phyloP scores from a whole-genome alignment of 1,140 invertebrate species.

The Drosophila nebulosa region DNA sequence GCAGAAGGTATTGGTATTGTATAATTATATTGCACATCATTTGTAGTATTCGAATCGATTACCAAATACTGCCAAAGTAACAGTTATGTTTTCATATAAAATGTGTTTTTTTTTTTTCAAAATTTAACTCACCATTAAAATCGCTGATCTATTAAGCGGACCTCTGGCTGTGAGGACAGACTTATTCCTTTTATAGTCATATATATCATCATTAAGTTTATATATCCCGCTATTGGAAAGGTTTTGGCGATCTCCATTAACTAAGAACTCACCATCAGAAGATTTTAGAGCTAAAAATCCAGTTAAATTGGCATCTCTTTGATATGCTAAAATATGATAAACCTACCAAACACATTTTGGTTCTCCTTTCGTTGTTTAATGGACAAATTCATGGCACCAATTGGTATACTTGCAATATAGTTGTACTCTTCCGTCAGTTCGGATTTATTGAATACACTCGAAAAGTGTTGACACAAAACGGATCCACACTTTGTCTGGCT shows the following conservation, averaged over 20 bases:
- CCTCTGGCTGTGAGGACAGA: slow-evolving; percentile 39
- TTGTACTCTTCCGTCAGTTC: slow-evolving; percentile 90
- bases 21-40: slow-evolving; percentile 93
- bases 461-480: slow-evolving; percentile 85
- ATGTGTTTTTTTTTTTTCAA: background rate
- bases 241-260: slow-evolving; percentile 88
- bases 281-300: slow-evolving; percentile 84
- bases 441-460: slow-evolving; percentile 89
- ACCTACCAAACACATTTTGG: slow-evolving; percentile 92
- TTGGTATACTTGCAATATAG: slow-evolving; percentile 90
- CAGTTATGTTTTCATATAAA: background rate
- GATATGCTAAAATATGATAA: slow-evolving; percentile 22
- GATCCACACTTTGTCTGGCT: slow-evolving; percentile 58
- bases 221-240: slow-evolving; percentile 87
- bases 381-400: slow-evolving; percentile 92
- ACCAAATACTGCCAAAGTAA: slow-evolving; percentile 84
- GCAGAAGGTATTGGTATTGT: slow-evolving; percentile 83
- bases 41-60: slow-evolving; percentile 84
- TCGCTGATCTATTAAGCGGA: slow-evolving; percentile 37
- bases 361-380: slow-evolving; percentile 90
- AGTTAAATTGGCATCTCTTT: background rate
- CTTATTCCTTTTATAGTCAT: slow-evolving; percentile 84
- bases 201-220: slow-evolving; percentile 89
- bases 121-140: slow-evolving; percentile 44
- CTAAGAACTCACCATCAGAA: slow-evolving; percentile 84